Evolutionary conservation across 1,140 invertebrate species (phyloP).

Genomic region (Helicoverpa zea): DNA sequence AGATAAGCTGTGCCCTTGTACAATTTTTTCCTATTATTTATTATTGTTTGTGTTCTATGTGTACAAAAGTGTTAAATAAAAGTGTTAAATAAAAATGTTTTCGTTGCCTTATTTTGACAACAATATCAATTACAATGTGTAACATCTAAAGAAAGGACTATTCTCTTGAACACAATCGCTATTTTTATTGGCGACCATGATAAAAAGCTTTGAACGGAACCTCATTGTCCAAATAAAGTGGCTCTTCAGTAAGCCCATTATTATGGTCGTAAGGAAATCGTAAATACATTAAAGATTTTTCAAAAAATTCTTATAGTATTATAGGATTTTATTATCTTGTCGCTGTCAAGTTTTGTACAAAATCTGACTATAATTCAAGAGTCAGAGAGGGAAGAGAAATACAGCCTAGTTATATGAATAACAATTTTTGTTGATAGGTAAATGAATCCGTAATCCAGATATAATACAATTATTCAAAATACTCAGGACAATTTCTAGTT

Average conservation of each 20-base stretch:
- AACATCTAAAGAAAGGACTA: neutral
- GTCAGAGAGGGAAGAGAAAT: too few relatives aligned
- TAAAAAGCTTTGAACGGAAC: conserved; percentile 17
- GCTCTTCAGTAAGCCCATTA: conserved; percentile 63
- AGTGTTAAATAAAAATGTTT: neutral
- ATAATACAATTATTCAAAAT: too few relatives aligned
- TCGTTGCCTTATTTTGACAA: neutral
- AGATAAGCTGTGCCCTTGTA: too few relatives aligned
- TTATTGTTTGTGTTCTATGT: too few relatives aligned
- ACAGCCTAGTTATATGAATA: too few relatives aligned
- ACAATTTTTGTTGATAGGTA: too few relatives aligned
- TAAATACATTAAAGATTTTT: conserved; percentile 70
- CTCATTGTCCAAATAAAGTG: conserved; percentile 52
- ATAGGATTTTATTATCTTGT: conserved; percentile 2
- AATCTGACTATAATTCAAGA: too few relatives aligned
- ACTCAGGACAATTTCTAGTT: too few relatives aligned
- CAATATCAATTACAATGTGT: neutral
- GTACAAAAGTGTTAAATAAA: too few relatives aligned
- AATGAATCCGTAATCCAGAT: too few relatives aligned
- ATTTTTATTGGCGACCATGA: conserved; percentile 20
- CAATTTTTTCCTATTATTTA: too few relatives aligned
- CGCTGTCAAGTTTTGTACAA: neutral
- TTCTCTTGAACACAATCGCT: conserved; percentile 2
- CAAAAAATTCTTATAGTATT: conserved; percentile 45
- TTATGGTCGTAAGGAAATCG: conserved; percentile 67